These are phyloP conservation scores for Amphipyra tragopoginis DNA, from an alignment of 2,888 invertebrate species.

Conservation along the genomic window DNA sequence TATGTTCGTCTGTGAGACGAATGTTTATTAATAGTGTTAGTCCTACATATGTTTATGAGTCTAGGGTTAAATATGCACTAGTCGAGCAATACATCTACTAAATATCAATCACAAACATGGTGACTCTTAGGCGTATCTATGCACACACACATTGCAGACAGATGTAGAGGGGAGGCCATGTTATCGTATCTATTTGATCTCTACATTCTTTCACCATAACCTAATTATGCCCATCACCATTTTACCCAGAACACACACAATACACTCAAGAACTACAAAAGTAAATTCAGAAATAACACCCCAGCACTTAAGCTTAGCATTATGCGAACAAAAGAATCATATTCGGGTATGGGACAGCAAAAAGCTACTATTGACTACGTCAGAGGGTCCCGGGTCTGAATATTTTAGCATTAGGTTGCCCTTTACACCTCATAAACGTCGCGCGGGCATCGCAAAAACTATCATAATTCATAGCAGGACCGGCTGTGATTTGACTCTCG, in stretches of 20 bases:
- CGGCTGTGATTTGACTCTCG: slow-evolving; percentile 69
- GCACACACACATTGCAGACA: too few species aligned
- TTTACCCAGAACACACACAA: background rate
- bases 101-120: too few species aligned
- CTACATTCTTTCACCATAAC: too few species aligned
- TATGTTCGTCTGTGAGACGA: too few species aligned
- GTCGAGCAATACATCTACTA: too few species aligned
- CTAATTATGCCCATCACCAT: background rate
- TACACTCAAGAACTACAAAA: slow-evolving; percentile 10
- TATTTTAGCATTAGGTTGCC: slow-evolving; percentile 59
- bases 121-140: too few species aligned
- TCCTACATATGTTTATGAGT: too few species aligned
- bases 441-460: slow-evolving; percentile 71
- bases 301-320: slow-evolving; percentile 39
- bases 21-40: too few species aligned
- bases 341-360: slow-evolving; percentile 47
- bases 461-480: slow-evolving; percentile 75
- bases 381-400: slow-evolving; percentile 58
- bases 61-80: too few species aligned
- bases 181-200: too few species aligned
- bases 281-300: slow-evolving; percentile 45
- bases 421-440: slow-evolving; percentile 74
- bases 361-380: slow-evolving; percentile 58
- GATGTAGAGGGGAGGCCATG: too few species aligned
- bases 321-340: slow-evolving; percentile 59